Base-by-base conservation (phyloP, 2,888 invertebrate genomes). In the Papilio elwesi region DNA sequence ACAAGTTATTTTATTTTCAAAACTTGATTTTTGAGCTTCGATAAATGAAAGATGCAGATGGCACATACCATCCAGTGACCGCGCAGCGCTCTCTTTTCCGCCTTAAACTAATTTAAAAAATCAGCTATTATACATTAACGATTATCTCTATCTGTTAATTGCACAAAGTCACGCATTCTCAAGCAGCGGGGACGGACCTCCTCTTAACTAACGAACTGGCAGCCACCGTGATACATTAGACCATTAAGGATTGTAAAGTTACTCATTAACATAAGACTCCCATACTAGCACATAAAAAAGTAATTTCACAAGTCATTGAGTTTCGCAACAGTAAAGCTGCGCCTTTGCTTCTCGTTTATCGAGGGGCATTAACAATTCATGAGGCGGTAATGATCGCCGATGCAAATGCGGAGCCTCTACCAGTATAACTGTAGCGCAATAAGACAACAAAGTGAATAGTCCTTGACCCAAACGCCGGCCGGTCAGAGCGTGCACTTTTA, bases 391-490 rank as follows among this genome's bases (percentile, higher is more conserved):
- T 68, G 55, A 67, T 76, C 74, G 69, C 59, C 74, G 57, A 75
- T 77, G 69, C 71, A 65, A 76, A 75, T 74, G 71, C 73, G 57
- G n/a, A 57, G 64, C 70, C 57, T 53, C 53, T 55, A 26, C 55
- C n/a, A 59, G 38, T 38, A 59, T n/a, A 16, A 55, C 53, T 55
- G 66, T 67, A 67, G 48, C 38, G 47, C 73, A 66, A 62, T 77
- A 75, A 77, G 79, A 83, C 85, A 86, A 87, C 86, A 88, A 90
- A 88, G 87, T 81, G 76, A 77, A 81, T 84, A 82, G 88, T 87
- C 91, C 91, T 91, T 91, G 91, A 89, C 89, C 85, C 84, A 83
- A 59, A 79, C 84, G 79, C 77, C 76, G 76, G 79, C 84, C 82
- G 83, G 82, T 83, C 82, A 77, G 81, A 83, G 85, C 82, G 81